These are phyloP conservation scores for Triplophysa bombifrons DNA, from an alignment of 2,797 vertebrate genomes.

Conservation along the genomic window DNA sequence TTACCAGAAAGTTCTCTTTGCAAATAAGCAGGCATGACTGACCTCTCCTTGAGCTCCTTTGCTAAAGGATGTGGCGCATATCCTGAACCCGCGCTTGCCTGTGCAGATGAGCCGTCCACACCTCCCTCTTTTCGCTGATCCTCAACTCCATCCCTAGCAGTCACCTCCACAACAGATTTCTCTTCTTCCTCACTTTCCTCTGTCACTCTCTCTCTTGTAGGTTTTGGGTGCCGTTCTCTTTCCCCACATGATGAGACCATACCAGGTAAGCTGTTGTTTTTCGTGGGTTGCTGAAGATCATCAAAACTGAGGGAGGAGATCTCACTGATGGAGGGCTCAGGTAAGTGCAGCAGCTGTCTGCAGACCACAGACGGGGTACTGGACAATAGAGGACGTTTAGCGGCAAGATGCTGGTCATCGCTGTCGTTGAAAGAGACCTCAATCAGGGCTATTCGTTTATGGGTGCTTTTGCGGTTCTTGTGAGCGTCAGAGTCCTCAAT, in stretches of 20 bases:
- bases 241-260: neutral
- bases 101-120: slow-evolving; percentile 19
- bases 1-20: slow-evolving; percentile 24
- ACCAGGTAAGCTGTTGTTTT: neutral
- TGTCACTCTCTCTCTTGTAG: neutral
- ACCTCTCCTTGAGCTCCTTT: slow-evolving; percentile 64
- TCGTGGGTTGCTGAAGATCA: slow-evolving; percentile 32
- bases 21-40: slow-evolving; percentile 63
- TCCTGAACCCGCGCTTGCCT: slow-evolving; percentile 11
- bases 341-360: slow-evolving; percentile 14
- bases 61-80: slow-evolving; percentile 57
- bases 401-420: slow-evolving; percentile 16
- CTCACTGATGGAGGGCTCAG: slow-evolving; percentile 55
- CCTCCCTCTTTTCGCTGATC: slow-evolving; percentile 19
- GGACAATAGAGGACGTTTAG: slow-evolving; percentile 53
- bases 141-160: neutral
- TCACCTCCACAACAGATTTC: slow-evolving; percentile 4
- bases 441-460: neutral
- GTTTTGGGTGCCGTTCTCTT: neutral
- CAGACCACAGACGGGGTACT: slow-evolving; percentile 55
- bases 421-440: slow-evolving; percentile 49
- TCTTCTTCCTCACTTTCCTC: neutral
- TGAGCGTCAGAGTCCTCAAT: neutral
- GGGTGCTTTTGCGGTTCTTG: neutral
- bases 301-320: slow-evolving; percentile 58